Evolutionary conservation across 1,140 invertebrate genomes (phyloP), one percentile per base, ranked within the genome.

Genomic region (Protaetia brevitarsis): DNA sequence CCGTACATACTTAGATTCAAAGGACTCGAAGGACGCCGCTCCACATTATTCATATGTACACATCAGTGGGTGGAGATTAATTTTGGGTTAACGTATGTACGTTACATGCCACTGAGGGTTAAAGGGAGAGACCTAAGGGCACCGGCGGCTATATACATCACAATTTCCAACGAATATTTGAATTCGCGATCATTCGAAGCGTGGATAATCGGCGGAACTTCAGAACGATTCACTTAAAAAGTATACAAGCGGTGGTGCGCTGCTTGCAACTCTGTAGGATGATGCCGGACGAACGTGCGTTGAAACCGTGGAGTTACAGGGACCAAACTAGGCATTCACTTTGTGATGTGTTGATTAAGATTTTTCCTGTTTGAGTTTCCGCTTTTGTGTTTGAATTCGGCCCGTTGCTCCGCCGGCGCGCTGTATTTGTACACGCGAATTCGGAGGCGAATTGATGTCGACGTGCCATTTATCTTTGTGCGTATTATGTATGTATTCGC

Each of bases 351-450:
- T 51, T 51, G 41, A 51, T 51, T 51, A 51, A 51, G 19, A 23
- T 51, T 51, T 51, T 51, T 51, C 13, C 41, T 51, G 19, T 23
- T 51, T 51, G 16, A 51, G 41, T 51, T 51, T 51, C 41, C 19
- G 41, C 41, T 19, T 51, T 51, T 23, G 5, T 51, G 41, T 51
- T 51, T 51, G 16, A 51, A 51, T 51, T 19, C 19, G 16, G 3
- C 41, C 26, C 26, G 26, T 51, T 51, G 41, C 41, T 51, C 41
- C 19, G 7, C 19, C 8, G 41, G 19, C n/a, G n/a, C n/a, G n/a
- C n/a, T n/a, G n/a, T n/a, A n/a, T n/a, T n/a, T n/a, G n/a, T n/a
- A n/a, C n/a, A n/a, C n/a, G n/a, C n/a, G n/a, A n/a, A n/a, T n/a
- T n/a, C n/a, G n/a, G n/a, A n/a, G n/a, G n/a, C n/a, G n/a, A n/a